Percentiles rank a stretch among this genome's conserved stretches.
phyloP scores from a whole-genome alignment of 2,797 vertebrate genomes.

The Galagoides demidoff region DNA sequence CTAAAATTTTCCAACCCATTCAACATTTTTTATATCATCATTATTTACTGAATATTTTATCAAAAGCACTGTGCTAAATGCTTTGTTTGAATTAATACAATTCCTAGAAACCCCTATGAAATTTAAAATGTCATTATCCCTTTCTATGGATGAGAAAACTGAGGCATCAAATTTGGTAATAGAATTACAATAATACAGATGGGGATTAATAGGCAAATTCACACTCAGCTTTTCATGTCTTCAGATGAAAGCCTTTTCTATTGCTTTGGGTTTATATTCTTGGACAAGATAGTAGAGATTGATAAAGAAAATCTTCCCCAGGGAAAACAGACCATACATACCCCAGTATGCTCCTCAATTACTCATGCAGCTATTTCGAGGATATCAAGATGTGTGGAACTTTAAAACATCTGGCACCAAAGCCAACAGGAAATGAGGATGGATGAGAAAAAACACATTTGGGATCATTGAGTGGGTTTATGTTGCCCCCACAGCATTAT shows the following conservation, averaged over 20 bases:
- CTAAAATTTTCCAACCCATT: background rate
- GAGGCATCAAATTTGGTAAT: background rate
- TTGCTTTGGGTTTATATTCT: slow-evolving; percentile 40
- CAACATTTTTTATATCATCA: background rate
- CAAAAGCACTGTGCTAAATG: background rate
- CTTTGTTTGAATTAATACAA: background rate
- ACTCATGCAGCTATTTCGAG: slow-evolving; percentile 36
- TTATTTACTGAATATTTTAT: slow-evolving; percentile 34
- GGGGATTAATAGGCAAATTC: background rate
- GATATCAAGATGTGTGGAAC: slow-evolving; percentile 63
- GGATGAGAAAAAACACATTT: background rate
- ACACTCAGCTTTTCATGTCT: background rate
- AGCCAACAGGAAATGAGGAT: slow-evolving; percentile 55
- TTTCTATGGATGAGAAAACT: background rate
- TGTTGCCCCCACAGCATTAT: slow-evolving; percentile 26
- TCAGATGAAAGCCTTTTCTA: background rate
- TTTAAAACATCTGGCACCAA: slow-evolving; percentile 61
- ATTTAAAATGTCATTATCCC: background rate
- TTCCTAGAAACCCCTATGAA: background rate
- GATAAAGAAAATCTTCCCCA: background rate
- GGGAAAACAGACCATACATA: background rate
- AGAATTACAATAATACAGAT: slow-evolving; percentile 6
- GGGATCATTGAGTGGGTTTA: slow-evolving; percentile 35
- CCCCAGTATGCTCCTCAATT: background rate
- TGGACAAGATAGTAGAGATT: background rate